phyloP scores from a whole-genome alignment of 2,113 vertebrate species.

The Hippopotamus amphibius region DNA sequence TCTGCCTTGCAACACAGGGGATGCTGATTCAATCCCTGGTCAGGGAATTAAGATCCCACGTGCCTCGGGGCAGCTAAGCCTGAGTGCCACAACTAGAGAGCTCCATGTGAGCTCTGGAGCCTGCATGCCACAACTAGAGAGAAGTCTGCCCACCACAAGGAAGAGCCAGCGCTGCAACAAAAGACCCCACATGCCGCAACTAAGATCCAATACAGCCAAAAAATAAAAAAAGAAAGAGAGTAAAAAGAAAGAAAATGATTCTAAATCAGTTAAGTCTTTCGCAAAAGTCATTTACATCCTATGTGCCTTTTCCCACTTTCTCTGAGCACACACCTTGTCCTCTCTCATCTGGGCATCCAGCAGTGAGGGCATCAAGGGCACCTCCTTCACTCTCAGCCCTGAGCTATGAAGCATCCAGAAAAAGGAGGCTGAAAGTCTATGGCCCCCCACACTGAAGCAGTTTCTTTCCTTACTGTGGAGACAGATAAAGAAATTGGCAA shows the following conservation, averaged over 20 bases:
- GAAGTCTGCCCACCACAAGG: no score
- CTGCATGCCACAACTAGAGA: no score
- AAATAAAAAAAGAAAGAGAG: no score
- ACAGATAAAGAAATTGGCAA: conserved; percentile 34
- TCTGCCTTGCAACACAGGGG: no score
- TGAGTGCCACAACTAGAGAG: no score
- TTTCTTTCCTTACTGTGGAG: background rate
- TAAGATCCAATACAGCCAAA: no score
- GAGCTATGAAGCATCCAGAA: background rate
- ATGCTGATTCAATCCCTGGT: no score
- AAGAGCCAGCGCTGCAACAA: no score
- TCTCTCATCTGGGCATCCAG: background rate
- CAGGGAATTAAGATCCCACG: no score
- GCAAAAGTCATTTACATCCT: background rate
- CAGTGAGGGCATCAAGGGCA: background rate
- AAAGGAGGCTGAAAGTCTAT: background rate
- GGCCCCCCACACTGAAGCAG: background rate
- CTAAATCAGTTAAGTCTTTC: background rate
- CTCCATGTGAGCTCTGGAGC: no score
- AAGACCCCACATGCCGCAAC: no score
- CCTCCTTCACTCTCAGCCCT: background rate
- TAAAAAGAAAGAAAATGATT: background rate
- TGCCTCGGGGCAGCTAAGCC: no score
- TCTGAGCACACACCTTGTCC: background rate
- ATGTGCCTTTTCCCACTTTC: background rate